A percentile compares a stretch with the other conserved stretches of the same genome.
phyloP scores from a whole-genome alignment of 2,113 vertebrate species.

The Anser brachyrhynchus region DNA sequence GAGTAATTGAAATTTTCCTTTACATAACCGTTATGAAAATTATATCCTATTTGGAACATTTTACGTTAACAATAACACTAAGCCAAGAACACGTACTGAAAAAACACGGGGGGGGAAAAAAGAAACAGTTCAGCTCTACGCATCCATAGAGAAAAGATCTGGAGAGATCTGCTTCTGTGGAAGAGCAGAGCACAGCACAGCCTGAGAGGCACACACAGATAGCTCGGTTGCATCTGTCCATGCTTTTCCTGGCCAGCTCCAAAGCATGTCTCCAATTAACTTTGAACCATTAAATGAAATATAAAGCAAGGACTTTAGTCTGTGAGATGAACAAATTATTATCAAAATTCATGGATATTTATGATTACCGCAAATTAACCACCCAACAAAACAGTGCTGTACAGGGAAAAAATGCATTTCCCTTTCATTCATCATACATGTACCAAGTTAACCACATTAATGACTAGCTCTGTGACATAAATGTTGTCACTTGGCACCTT shows the following conservation, averaged over 20 bases:
- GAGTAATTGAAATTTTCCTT: not conserved
- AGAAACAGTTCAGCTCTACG: not conserved
- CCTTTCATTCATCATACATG: not conserved
- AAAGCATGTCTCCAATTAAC: not conserved
- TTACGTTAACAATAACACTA: not conserved
- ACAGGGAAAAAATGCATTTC: not conserved
- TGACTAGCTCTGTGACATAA: not conserved
- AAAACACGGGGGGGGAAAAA: not conserved
- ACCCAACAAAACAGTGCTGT: not conserved
- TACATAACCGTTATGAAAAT: not conserved
- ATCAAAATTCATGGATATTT: not conserved
- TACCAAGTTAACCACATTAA: not conserved
- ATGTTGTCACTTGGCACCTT: accelerated
- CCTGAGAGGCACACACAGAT: not conserved
- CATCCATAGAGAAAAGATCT: not conserved
- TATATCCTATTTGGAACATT: not conserved
- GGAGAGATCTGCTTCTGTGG: not conserved
- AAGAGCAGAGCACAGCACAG: not conserved
- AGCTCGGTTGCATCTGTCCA: not conserved
- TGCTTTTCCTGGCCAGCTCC: not conserved
- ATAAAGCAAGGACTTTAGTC: not conserved
- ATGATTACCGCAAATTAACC: not conserved
- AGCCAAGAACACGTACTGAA: not conserved
- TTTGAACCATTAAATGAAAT: not conserved
- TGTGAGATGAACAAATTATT: not conserved